Base-by-base conservation (phyloP, 2,113 vertebrate genomes). In the Entelurus aequoreus region DNA sequence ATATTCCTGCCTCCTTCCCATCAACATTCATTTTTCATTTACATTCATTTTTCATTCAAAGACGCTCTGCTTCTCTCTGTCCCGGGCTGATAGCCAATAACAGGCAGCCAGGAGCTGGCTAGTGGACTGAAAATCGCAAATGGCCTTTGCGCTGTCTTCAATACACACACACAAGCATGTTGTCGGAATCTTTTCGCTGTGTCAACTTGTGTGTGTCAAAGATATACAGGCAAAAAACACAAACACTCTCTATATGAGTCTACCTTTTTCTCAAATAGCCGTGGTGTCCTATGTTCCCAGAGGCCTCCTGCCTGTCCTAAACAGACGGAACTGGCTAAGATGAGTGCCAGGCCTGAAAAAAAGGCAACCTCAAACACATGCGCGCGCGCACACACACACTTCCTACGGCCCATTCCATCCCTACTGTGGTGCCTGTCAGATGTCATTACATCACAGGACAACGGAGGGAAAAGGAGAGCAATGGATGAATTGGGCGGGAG, bases 401-500 rank as follows among this genome's bases (percentile, higher is more conserved):
- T 37, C 55, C 55, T 66, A 69, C 70, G 53, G 55, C 71, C 65
- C 72, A 68, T 60, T 79, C 81, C 74, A 79, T 80, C 73, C 83
- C 84, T 59, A 86, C 81, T 82, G 81, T 84, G 79, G 77, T 74
- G 86, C 78, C 80, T 88, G 86, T 89, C 86, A 86, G 77, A 84
- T 85, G 79, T 82, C 80, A 83, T 87, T 84, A 89, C 84, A 87
- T 87, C 86, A 86, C 78, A 84, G 74, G 77, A 85, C 80, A 86
- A 83, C 74, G 6, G 72, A 72, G 71, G 50, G 44, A 74, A 66
- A 57, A 67, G 60, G 68, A 69, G 76, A 65, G 73, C 65, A 74
- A 80, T 73, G 66, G 75, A 90, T 80, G 85, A 50, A 61, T 37
- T 37, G 89, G 91, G 92, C 94, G 88, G 87, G 83, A 93, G 86